Percentiles rank a stretch among this genome's conserved stretches.
phyloP scores from a whole-genome alignment of 2,797 vertebrate species.

The Pipistrellus nathusii region DNA sequence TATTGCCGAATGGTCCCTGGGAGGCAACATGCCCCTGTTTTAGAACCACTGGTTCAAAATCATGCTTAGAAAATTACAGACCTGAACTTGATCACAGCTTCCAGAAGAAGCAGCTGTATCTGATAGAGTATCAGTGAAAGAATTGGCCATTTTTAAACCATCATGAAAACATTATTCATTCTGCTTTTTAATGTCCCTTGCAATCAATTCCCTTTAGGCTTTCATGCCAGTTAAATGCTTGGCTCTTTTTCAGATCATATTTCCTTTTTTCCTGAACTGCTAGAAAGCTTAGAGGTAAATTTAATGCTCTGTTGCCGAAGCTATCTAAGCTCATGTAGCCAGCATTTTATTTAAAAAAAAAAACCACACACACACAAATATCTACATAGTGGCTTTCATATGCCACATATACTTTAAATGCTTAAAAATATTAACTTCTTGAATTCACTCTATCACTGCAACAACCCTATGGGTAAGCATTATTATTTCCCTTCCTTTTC shows the following conservation, averaged over 20 bases:
- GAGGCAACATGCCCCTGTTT: background rate
- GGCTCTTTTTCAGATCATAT: slow-evolving; percentile 7
- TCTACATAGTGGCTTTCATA: background rate
- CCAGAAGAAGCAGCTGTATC: background rate
- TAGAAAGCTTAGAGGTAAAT: slow-evolving; percentile 19
- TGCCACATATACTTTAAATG: background rate
- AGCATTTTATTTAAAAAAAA: background rate
- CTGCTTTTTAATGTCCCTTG: background rate
- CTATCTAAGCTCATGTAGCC: background rate
- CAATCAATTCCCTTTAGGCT: background rate
- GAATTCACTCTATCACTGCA: background rate
- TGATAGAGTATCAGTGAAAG: background rate
- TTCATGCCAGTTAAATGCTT: background rate
- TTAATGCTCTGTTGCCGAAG: background rate
- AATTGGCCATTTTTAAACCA: background rate
- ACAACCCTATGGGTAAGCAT: background rate
- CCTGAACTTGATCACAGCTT: background rate
- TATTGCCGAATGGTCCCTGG: background rate
- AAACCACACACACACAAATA: background rate
- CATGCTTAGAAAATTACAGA: background rate
- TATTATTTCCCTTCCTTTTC: background rate
- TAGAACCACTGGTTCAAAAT: background rate
- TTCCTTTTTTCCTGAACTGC: background rate
- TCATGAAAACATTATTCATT: slow-evolving; percentile 26
- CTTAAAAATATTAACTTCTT: background rate